A percentile compares a stretch with the other conserved stretches of the same genome.
phyloP scores from a whole-genome alignment of 2,888 invertebrate species.

The Lingula anatina region DNA sequence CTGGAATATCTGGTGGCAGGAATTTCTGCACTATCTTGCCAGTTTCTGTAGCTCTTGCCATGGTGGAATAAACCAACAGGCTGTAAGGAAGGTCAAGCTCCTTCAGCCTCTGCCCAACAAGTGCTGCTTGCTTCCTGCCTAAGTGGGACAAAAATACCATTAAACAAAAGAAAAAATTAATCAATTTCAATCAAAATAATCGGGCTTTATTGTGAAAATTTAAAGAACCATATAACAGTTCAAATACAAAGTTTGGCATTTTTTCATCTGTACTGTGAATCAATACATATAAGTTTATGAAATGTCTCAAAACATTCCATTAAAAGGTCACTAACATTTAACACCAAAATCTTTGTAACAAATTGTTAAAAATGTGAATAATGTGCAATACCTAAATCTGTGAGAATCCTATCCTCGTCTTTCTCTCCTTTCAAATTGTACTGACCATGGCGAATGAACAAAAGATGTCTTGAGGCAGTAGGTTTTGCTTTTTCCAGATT shows the following conservation, averaged over 20 bases:
- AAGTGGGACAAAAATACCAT: conserved; percentile 2
- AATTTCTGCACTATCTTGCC: conserved; percentile 73
- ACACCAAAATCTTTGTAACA: too few species aligned
- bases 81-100: conserved; percentile 75
- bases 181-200: not conserved
- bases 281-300: too few species aligned
- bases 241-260: too few species aligned
- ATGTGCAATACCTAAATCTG: conserved; percentile 72
- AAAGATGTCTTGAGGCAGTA: conserved; percentile 69
- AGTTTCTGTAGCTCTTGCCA: conserved; percentile 91
- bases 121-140: conserved; percentile 81
- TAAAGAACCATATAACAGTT: too few species aligned
- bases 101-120: conserved; percentile 74
- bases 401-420: conserved; percentile 72
- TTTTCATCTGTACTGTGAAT: too few species aligned
- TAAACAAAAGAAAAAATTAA: conserved; percentile 1
- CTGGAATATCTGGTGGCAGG: conserved; percentile 55
- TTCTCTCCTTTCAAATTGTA: conserved; percentile 71
- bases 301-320: too few species aligned
- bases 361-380: too few species aligned
- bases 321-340: too few species aligned
- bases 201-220: too few species aligned
- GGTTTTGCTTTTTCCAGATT: conserved; percentile 54
- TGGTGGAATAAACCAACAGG: conserved; percentile 77
- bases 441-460: conserved; percentile 92